phyloP scores from a whole-genome alignment of 1,140 invertebrate species.

The Streblospio benedicti region DNA sequence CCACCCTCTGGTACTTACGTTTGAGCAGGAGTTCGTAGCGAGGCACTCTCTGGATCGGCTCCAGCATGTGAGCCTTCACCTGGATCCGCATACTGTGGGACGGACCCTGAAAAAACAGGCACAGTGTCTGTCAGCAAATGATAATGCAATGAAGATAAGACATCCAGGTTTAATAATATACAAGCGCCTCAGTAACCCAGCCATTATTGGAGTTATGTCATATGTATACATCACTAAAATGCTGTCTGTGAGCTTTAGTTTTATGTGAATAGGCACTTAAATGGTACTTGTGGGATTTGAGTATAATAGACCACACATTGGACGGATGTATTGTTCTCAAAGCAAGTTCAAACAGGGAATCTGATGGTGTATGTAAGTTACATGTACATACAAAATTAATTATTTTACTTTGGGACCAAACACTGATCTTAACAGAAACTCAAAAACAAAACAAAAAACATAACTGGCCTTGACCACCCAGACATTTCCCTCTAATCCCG shows the following conservation, averaged over 20 bases:
- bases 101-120: not conserved
- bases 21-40: conserved; percentile 56
- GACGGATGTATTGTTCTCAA: too few species aligned
- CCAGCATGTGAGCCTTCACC: conserved; percentile 50
- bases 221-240: not conserved
- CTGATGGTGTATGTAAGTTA: too few species aligned
- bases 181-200: not conserved
- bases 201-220: not conserved
- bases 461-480: too few species aligned
- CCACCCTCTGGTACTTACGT: conserved; percentile 26
- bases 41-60: conserved; percentile 57
- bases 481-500: too few species aligned
- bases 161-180: not conserved
- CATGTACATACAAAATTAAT: too few species aligned
- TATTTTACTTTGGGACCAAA: too few species aligned
- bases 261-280: too few species aligned
- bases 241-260: not conserved
- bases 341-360: too few species aligned
- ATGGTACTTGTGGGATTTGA: too few species aligned
- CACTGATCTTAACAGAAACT: too few species aligned
- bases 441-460: too few species aligned
- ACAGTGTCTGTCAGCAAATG: not conserved
- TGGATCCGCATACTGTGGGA: not conserved
- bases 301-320: too few species aligned
- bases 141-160: not conserved